These are phyloP conservation scores for Drosophila nikananu DNA, from an alignment of 1,140 invertebrate genomes.

Conservation along the genomic window DNA sequence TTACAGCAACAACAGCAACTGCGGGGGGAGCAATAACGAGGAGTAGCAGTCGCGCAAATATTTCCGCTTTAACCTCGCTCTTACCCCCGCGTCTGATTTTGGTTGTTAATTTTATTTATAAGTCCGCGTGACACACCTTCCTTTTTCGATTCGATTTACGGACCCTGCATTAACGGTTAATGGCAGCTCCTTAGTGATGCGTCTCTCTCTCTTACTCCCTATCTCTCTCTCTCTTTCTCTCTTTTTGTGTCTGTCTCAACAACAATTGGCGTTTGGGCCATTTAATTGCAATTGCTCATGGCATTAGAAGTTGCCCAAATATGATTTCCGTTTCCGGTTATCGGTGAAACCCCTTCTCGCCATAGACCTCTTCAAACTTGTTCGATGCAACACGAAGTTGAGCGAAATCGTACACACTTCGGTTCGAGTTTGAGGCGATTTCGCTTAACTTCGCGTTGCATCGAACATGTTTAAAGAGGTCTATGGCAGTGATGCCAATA, in stretches of 20 bases:
- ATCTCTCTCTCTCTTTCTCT: too few species aligned
- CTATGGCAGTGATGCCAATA: too few species aligned
- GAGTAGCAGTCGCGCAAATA: conserved; percentile 62
- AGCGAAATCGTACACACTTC: neutral
- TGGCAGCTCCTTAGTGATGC: conserved; percentile 21
- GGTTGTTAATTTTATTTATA: conserved; percentile 83
- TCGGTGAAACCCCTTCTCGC: neutral
- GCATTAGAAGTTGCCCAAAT: conserved; percentile 65
- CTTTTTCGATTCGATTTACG: conserved; percentile 68
- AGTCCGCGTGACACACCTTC: conserved; percentile 78
- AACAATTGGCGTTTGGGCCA: conserved; percentile 58
- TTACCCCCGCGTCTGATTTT: conserved; percentile 6
- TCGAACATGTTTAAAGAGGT: too few species aligned
- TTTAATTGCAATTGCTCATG: conserved; percentile 46
- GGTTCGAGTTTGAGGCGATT: too few species aligned
- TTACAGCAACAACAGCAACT: conserved; percentile 64
- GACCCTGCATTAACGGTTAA: conserved; percentile 76
- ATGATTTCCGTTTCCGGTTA: conserved; percentile 71
- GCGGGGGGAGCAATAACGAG: neutral
- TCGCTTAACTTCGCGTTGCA: too few species aligned
- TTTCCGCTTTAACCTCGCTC: conserved; percentile 69
- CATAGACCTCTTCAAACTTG: conserved; percentile 42
- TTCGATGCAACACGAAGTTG: conserved; percentile 74
- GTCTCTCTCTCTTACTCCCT: neutral
- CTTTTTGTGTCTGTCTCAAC: neutral